phyloP scores from a whole-genome alignment of 2,888 invertebrate species.

The Drosophila formosana region DNA sequence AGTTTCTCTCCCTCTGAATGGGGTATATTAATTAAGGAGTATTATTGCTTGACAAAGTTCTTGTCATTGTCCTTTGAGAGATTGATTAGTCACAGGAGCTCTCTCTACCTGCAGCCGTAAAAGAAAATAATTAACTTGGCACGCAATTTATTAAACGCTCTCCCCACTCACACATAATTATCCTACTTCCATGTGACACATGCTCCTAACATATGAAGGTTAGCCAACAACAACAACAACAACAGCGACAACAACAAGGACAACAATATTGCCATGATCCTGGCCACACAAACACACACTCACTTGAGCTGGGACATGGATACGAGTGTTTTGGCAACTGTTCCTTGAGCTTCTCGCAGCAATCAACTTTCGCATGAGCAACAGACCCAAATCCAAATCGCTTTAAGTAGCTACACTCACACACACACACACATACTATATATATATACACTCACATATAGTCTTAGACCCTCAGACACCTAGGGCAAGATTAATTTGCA shows the following conservation, averaged over 20 bases:
- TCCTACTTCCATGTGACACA: conserved; percentile 39
- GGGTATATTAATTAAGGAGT: neutral
- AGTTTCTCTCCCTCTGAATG: too few species aligned
- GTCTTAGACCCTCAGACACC: conserved; percentile 40
- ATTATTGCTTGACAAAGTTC: neutral
- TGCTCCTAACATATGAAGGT: conserved; percentile 11
- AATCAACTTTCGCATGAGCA: conserved; percentile 32
- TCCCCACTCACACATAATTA: conserved; percentile 43
- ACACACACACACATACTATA: conserved; percentile 8
- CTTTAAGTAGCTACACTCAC: conserved; percentile 50
- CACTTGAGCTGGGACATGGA: neutral
- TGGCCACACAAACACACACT: conserved; percentile 6
- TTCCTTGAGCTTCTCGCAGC: conserved; percentile 14
- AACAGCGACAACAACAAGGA: neutral
- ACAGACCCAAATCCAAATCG: conserved; percentile 49
- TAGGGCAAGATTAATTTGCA: conserved; percentile 79
- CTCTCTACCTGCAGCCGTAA: conserved; percentile 1
- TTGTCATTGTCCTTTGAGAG: neutral
- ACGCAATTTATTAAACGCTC: conserved; percentile 47
- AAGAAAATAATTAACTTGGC: conserved; percentile 45
- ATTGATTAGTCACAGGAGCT: conserved; percentile 29
- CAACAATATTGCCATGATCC: conserved; percentile 28
- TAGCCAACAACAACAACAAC: neutral
- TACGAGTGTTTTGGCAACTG: conserved; percentile 4
- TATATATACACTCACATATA: neutral